phyloP scores from a whole-genome alignment of 2,888 invertebrate species.

The Epinotia ramella region DNA sequence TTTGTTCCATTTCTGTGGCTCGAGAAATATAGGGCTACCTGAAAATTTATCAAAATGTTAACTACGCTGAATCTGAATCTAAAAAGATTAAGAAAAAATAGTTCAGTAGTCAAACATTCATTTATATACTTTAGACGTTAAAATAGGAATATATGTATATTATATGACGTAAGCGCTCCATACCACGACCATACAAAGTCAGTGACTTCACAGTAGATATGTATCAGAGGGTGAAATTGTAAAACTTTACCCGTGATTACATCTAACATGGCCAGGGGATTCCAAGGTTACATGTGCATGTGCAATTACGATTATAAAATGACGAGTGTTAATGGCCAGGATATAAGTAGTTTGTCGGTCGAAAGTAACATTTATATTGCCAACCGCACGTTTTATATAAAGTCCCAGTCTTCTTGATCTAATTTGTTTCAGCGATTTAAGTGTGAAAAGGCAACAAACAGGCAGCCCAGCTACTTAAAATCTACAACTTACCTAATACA shows the following conservation, averaged over 20 bases:
- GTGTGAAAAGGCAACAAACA: neutral
- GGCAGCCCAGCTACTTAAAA: neutral
- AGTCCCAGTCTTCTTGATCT: neutral
- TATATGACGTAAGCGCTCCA: too few relatives aligned
- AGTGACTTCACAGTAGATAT: neutral
- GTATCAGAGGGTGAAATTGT: neutral
- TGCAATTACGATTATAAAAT: neutral
- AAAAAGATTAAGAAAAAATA: too few relatives aligned
- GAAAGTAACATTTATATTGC: neutral
- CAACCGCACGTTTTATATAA: neutral
- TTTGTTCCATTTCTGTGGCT: conserved; percentile 64
- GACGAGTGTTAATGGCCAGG: neutral
- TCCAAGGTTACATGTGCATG: conserved; percentile 2
- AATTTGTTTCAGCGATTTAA: neutral
- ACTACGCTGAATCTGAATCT: neutral
- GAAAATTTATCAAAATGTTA: conserved; percentile 46
- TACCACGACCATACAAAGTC: neutral
- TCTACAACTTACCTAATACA: conserved; percentile 67
- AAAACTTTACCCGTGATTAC: conserved; percentile 1
- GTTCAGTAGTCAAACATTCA: too few relatives aligned
- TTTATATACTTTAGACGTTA: too few relatives aligned
- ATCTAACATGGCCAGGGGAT: neutral
- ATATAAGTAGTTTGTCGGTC: neutral
- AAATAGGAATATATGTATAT: too few relatives aligned
- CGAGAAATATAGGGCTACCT: conserved; percentile 81